A percentile compares a stretch with the other conserved stretches of the same genome.
These are phyloP conservation scores for Etheostoma nigrum DNA, from an alignment of 2,797 vertebrate genomes.

Conservation along the genomic window DNA sequence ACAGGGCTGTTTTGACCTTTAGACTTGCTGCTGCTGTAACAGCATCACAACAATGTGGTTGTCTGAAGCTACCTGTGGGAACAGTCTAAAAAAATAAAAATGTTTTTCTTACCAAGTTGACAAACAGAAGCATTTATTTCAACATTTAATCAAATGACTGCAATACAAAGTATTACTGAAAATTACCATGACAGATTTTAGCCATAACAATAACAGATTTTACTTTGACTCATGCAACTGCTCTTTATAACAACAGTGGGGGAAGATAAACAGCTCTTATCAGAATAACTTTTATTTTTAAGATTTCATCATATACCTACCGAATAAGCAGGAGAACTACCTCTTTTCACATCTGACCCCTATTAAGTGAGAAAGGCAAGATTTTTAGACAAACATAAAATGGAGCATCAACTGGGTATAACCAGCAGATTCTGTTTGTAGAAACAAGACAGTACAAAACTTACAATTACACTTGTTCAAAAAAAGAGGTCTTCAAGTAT, in stretches of 20 bases:
- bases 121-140: background rate
- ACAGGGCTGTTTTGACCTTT: background rate
- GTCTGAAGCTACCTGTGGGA: background rate
- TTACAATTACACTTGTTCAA: background rate
- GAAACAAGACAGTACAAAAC: too few relatives aligned
- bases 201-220: slow-evolving; percentile 4
- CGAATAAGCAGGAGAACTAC: slow-evolving; percentile 85
- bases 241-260: background rate
- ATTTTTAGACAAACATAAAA: slow-evolving; percentile 18
- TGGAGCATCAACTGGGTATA: slow-evolving; percentile 13
- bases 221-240: background rate
- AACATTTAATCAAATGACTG: slow-evolving; percentile 9
- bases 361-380: slow-evolving; percentile 39
- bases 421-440: slow-evolving; percentile 11
- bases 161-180: background rate
- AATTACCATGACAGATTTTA: background rate
- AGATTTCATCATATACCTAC: slow-evolving; percentile 62
- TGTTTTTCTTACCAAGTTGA: background rate
- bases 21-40: background rate
- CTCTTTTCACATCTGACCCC: slow-evolving; percentile 85
- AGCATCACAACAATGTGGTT: background rate
- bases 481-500: background rate
- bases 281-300: background rate
- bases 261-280: background rate
- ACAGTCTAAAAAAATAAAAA: background rate